Evolutionary conservation across 2,888 invertebrate genomes (phyloP), one percentile per base, ranked within the genome.

Genomic region (Chrysolina oricalcia): DNA sequence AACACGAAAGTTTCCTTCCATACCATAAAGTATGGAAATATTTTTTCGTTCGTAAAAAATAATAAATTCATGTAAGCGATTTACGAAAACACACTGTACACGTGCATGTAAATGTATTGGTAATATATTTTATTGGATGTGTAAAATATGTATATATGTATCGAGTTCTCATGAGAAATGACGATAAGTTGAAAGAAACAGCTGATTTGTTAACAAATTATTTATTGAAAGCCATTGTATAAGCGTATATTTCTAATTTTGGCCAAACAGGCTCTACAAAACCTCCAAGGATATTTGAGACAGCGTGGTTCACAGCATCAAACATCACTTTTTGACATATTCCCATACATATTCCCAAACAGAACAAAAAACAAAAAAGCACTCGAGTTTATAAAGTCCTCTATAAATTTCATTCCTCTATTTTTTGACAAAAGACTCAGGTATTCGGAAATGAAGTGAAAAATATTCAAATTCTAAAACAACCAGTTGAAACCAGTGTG

Each of bases 61-160:
- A 0, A 35, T 35, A 35, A 35, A 35, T 35, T 3, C 0, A 11
- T 9, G 11, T 23, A 53, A 5, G 11, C 21, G 40, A 40, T 70
- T 53, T 40, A 65, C 62, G 56, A 41, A 69, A 70, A 64, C 63
- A 74, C 72, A 56, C 23, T 59, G 59, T n/a, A 67, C 74, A 73
- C 35, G 59, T 77, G 73, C 46, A 78, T 79, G 79, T 83, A 80
- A 80, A 81, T 81, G 80, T 84, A 81, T 80, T 83, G 84, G 83
- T 84, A 83, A 85, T 83, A 84, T 84, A 86, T 85, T 84, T 83
- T 84, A 85, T 81, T 83, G 83, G 80, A 81, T 78, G 80, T 82
- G 81, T 86, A 85, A 86, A 85, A 80, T 81, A 84, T 84, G 83
- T 86, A 85, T 86, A 85, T 79, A 85, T 86, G 85, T 79, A 85